These are phyloP conservation scores for Magallana nippona DNA, from an alignment of 2,888 invertebrate genomes.

Conservation along the genomic window DNA sequence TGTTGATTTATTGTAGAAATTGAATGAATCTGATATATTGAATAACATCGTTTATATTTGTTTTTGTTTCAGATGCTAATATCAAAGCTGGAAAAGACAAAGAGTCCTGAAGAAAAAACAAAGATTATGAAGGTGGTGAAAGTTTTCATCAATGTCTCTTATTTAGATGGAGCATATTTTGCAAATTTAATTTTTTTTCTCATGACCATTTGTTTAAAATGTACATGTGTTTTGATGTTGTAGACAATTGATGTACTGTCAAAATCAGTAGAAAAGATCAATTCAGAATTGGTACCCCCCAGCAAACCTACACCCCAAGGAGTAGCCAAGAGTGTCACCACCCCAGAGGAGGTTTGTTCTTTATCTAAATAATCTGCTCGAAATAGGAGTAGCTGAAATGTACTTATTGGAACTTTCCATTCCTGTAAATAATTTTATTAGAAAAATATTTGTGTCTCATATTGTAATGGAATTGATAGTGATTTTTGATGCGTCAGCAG, in stretches of 20 bases:
- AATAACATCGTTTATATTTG: neutral
- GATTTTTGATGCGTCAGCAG: slow-evolving; percentile 65
- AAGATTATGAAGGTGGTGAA: slow-evolving; percentile 84
- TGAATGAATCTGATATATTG: too few relatives aligned
- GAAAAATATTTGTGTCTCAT: neutral
- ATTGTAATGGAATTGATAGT: neutral
- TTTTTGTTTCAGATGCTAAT: slow-evolving; percentile 83
- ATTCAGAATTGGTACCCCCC: slow-evolving; percentile 77
- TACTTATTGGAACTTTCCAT: too few relatives aligned
- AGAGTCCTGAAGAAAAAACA: slow-evolving; percentile 85
- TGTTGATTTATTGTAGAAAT: too few relatives aligned
- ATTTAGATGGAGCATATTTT: too few relatives aligned
- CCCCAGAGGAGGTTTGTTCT: slow-evolving; percentile 61
- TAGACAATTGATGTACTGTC: slow-evolving; percentile 90
- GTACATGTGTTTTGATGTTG: neutral
- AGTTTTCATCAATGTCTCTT: neutral
- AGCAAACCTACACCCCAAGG: slow-evolving; percentile 43
- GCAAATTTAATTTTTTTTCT: too few relatives aligned
- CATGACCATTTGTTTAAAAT: too few relatives aligned
- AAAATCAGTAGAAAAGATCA: slow-evolving; percentile 89
- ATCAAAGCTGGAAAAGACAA: slow-evolving; percentile 89
- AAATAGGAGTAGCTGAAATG: too few relatives aligned
- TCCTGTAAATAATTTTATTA: too few relatives aligned
- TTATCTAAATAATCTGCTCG: neutral
- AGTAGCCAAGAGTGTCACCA: slow-evolving; percentile 44